A percentile compares a stretch with the other conserved stretches of the same genome.
phyloP scores from a whole-genome alignment of 2,113 vertebrate species.

The Oncorhynchus gorbuscha region DNA sequence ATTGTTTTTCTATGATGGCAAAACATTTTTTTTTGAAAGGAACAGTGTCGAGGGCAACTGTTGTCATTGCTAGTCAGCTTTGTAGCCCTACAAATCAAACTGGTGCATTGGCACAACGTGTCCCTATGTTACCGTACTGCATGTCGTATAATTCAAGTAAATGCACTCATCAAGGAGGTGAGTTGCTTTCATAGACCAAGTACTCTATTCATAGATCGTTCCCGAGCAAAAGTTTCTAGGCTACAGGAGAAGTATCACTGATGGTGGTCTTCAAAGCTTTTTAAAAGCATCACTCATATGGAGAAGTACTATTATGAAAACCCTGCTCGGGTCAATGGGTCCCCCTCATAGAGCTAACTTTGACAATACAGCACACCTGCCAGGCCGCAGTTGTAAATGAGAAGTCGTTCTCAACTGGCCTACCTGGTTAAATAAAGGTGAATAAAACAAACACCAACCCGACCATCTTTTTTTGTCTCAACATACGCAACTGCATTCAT shows the following conservation, averaged over 20 bases:
- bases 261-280: conserved; percentile 23
- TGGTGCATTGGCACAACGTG: background rate
- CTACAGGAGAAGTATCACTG: background rate
- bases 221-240: conserved; percentile 11
- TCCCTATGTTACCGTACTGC: background rate
- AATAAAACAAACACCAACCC: background rate
- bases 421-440: too few species aligned
- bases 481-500: conserved; percentile 27
- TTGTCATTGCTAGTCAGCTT: conserved; percentile 1
- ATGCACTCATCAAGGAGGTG: background rate
- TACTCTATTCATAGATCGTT: background rate
- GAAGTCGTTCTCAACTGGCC: too few species aligned
- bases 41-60: background rate
- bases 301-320: conserved; percentile 18
- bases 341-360: background rate
- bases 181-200: conserved; percentile 14
- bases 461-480: conserved; percentile 27
- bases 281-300: conserved; percentile 17
- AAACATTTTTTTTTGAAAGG: too few species aligned
- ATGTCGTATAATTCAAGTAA: background rate
- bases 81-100: background rate
- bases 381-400: too few species aligned
- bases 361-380: conserved; percentile 3
- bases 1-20: conserved; percentile 62
- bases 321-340: background rate